Base-by-base conservation (phyloP, 2,888 invertebrate genomes). In the Brachypterus glaber region DNA sequence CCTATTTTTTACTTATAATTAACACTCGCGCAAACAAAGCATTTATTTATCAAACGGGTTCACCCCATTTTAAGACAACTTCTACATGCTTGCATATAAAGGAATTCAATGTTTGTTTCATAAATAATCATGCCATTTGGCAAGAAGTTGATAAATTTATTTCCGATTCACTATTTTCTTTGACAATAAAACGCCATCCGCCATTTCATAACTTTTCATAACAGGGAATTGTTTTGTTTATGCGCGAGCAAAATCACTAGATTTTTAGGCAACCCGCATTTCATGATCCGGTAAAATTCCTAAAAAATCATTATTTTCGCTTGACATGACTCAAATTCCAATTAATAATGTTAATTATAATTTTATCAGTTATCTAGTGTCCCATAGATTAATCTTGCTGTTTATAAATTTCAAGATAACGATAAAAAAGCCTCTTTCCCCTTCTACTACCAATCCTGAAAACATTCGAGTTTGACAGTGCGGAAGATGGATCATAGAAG, bases 121-220 rank as follows among this genome's bases (percentile, higher is more conserved):
- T 41, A 35, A 40, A 43, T 46, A 39, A 47, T 47, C 41, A 30
- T 40, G 39, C 44, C 52, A 54, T 52, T 47, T 41, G 48, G 37
- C 18, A 41, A 14, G 33, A 41, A 34, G 38, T 41, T 33, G 35
- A 21, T 35, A 35, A 45, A 41, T 40, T 46, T 45, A 46, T n/a
- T n/a, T n/a, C n/a, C n/a, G n/a, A 46, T 45, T 51, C 52, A 54
- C 52, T 46, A 45, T 46, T 41, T 46, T 48, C 44, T 53, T 55
- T 60, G 58, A 59, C 60, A 59, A 59, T 57, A 59, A 55, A 57
- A 56, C 57, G 55, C 55, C 54, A 61, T 62, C 63, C 64, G 64
- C 66, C 66, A 64, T 64, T 64, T 66, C 62, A 57, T 58, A 59
- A 62, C 59, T 57, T 49, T 54, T 50, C 54, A 56, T 56, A 57